Percentiles rank a stretch among this genome's conserved stretches.
Conservation (phyloP, 2,797 vertebrate genomes). For the Monodelphis domestica region DNA sequence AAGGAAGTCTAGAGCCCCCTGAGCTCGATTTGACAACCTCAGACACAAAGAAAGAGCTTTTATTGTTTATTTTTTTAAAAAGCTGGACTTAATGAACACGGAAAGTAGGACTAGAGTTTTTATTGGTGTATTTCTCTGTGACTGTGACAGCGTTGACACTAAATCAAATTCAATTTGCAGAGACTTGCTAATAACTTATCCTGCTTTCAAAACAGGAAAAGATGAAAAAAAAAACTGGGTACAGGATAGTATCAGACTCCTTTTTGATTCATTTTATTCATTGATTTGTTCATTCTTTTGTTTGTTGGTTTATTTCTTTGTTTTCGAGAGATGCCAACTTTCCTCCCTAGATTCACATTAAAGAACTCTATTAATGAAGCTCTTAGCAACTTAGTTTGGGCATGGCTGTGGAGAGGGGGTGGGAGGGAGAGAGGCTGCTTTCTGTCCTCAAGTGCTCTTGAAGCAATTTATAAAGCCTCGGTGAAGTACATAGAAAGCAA, state of each 20-base stretch:
- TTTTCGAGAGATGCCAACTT: slow-evolving; percentile 75
- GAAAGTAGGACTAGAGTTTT: slow-evolving; percentile 78
- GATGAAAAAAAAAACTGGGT: slow-evolving; percentile 77
- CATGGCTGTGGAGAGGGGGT: slow-evolving; percentile 50
- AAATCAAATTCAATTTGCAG: slow-evolving; percentile 89
- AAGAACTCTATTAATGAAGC: slow-evolving; percentile 81
- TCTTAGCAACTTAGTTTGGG: slow-evolving; percentile 75
- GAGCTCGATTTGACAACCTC: slow-evolving; percentile 78
- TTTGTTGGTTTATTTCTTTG: neutral
- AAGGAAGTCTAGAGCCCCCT: slow-evolving; percentile 70
- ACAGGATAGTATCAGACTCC: slow-evolving; percentile 72
- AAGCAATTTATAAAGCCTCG: slow-evolving; percentile 71
- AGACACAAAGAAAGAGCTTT: slow-evolving; percentile 78
- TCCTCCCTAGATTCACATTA: slow-evolving; percentile 81
- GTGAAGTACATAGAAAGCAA: slow-evolving; percentile 30
- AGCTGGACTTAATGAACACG: slow-evolving; percentile 82
- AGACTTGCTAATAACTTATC: slow-evolving; percentile 84
- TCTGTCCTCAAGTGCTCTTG: slow-evolving; percentile 84
- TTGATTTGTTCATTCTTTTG: neutral
- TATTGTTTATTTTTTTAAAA: slow-evolving; percentile 64
- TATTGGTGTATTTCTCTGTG: slow-evolving; percentile 81
- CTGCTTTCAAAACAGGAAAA: slow-evolving; percentile 80
- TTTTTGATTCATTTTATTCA: slow-evolving; percentile 16
- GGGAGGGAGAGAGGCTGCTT: slow-evolving; percentile 55
- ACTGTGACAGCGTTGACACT: slow-evolving; percentile 83